Percentiles rank a stretch among this genome's conserved stretches.
Evolutionary conservation across 2,113 vertebrate genomes (phyloP).

Genomic region (Rhynchomys soricoides): DNA sequence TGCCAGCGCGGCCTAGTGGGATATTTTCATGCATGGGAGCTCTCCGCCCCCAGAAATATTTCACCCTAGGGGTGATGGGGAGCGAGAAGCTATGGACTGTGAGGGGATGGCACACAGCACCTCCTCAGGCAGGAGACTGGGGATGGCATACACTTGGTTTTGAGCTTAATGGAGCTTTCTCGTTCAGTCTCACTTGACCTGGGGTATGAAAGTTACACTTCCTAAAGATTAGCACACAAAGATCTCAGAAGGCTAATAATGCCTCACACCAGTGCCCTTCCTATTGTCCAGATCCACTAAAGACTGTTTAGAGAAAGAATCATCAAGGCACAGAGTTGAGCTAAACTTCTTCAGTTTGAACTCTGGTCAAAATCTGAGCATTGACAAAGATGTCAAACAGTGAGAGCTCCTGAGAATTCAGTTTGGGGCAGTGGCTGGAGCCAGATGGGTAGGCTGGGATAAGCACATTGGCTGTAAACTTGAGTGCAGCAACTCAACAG

Average conservation of each 20-base stretch:
- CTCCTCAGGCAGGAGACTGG: neutral
- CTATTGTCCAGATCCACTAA: neutral
- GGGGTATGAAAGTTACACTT: neutral
- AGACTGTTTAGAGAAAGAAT: neutral
- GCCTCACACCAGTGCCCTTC: neutral
- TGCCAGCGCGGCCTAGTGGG: neutral
- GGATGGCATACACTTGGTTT: neutral
- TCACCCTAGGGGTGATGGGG: neutral
- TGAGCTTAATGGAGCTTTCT: rapidly evolving
- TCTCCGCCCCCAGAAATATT: neutral
- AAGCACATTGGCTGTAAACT: neutral
- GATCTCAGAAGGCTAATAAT: neutral
- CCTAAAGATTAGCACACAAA: neutral
- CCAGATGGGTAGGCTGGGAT: neutral
- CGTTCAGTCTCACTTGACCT: neutral
- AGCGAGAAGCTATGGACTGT: neutral
- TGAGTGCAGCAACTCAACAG: neutral
- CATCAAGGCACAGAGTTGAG: neutral
- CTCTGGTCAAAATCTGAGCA: neutral
- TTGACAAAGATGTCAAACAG: neutral
- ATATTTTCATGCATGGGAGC: neutral
- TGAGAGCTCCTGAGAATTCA: neutral
- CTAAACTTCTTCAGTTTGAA: neutral
- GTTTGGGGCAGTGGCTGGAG: neutral
- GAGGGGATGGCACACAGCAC: neutral